Evolutionary conservation across 2,888 invertebrate genomes (phyloP).

Genomic region (Thereva unica): DNA sequence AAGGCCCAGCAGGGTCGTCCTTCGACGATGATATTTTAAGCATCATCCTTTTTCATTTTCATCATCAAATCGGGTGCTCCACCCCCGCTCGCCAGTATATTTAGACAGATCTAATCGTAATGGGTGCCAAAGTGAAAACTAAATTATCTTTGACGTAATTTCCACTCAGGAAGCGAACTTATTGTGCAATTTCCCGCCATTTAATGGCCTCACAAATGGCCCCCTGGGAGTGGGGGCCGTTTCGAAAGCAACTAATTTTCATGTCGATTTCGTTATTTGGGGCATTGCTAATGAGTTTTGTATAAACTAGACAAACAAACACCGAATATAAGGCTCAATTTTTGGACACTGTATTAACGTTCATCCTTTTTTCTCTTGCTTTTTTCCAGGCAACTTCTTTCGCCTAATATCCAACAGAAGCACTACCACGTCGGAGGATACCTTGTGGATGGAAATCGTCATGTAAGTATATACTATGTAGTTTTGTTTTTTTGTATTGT

Average conservation of each 20-base stretch:
- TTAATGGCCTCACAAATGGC: conserved; percentile 3
- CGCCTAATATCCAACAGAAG: conserved; percentile 89
- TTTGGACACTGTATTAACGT: conserved; percentile 1
- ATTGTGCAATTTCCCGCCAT: conserved; percentile 22
- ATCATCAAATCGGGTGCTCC: too few species aligned
- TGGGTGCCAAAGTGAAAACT: conserved; percentile 24
- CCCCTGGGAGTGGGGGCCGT: not conserved
- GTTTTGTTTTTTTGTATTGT: too few species aligned
- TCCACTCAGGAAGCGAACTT: conserved; percentile 36
- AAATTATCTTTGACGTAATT: conserved; percentile 36
- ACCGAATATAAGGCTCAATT: too few species aligned
- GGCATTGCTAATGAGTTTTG: conserved; percentile 29
- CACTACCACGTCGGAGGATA: conserved; percentile 86
- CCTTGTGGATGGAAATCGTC: conserved; percentile 60
- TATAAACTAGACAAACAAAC: conserved; percentile 9
- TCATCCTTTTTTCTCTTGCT: conserved; percentile 11
- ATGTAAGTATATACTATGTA: conserved; percentile 50
- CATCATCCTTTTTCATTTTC: too few species aligned
- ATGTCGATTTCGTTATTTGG: conserved; percentile 30
- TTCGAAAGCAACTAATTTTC: conserved; percentile 2
- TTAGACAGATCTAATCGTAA: conserved; percentile 13
- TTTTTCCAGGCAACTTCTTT: conserved; percentile 83
- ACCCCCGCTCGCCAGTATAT: not conserved
- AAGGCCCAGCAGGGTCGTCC: too few species aligned
- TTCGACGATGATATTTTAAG: too few species aligned